A percentile compares a stretch with the other conserved stretches of the same genome.
Conservation (phyloP, 2,113 vertebrate species). For the Corapipo altera region DNA sequence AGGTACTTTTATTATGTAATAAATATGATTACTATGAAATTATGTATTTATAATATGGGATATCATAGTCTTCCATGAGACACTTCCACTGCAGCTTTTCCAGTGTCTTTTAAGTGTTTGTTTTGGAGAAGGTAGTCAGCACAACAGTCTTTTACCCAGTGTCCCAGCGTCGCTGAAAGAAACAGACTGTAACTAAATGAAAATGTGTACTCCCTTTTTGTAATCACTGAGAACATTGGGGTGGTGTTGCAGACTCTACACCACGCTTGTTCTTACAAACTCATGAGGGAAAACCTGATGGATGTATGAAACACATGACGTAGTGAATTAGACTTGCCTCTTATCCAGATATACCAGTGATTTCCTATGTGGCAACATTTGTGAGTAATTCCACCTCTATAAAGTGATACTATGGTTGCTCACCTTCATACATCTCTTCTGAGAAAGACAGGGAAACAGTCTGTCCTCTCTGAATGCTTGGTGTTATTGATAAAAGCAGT, state of each 20-base stretch:
- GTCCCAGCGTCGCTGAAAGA: not conserved
- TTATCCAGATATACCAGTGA: not conserved
- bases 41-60: not conserved
- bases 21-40: not conserved
- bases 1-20: not conserved
- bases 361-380: not conserved
- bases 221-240: not conserved
- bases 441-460: not conserved
- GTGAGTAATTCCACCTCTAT: not conserved
- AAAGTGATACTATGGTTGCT: not conserved
- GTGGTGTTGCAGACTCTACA: not conserved
- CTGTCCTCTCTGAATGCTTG: not conserved
- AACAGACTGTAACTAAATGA: not conserved
- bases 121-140: not conserved
- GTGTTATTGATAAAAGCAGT: not conserved
- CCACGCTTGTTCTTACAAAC: not conserved
- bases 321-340: not conserved
- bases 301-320: not conserved
- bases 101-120: not conserved
- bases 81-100: not conserved
- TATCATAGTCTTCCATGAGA: not conserved
- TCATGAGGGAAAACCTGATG: not conserved
- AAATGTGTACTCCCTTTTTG: not conserved
- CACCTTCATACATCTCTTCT: not conserved
- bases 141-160: not conserved